Evolutionary conservation across 2,113 vertebrate genomes (phyloP).

Genomic region (Sminthopsis crassicaudata): DNA sequence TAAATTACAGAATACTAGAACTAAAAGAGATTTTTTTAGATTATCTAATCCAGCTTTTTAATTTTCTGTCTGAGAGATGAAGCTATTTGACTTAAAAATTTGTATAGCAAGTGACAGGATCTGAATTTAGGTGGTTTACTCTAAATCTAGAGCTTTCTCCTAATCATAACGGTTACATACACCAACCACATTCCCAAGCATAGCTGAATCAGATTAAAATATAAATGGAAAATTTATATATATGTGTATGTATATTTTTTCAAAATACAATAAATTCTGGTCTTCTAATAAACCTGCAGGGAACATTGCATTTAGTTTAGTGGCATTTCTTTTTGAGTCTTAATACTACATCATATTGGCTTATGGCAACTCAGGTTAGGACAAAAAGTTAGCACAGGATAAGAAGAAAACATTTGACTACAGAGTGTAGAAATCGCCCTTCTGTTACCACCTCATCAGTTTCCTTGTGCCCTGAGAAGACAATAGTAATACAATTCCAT

Average conservation of each 20-base stretch:
- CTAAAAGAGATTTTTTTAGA: neutral
- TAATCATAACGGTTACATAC: neutral
- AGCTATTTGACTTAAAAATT: neutral
- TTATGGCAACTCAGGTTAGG: neutral
- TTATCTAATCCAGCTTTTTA: neutral
- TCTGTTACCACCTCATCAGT: constrained; percentile 21
- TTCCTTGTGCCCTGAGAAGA: neutral
- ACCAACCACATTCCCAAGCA: neutral
- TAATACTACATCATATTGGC: neutral
- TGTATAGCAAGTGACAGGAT: neutral
- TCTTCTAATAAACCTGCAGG: neutral
- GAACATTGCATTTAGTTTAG: neutral
- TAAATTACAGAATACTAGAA: neutral
- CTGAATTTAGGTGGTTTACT: neutral
- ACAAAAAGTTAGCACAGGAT: neutral
- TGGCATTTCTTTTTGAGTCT: neutral
- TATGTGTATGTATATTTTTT: too few species aligned
- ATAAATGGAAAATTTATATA: neutral
- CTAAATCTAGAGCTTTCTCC: neutral
- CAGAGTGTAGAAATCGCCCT: neutral
- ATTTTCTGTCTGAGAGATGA: neutral
- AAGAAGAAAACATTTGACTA: neutral
- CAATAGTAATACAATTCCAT: neutral
- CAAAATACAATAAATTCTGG: neutral
- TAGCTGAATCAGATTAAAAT: neutral